Evolutionary conservation across 2,113 vertebrate genomes (phyloP).

Genomic region (Girardinichthys multiradiatus): DNA sequence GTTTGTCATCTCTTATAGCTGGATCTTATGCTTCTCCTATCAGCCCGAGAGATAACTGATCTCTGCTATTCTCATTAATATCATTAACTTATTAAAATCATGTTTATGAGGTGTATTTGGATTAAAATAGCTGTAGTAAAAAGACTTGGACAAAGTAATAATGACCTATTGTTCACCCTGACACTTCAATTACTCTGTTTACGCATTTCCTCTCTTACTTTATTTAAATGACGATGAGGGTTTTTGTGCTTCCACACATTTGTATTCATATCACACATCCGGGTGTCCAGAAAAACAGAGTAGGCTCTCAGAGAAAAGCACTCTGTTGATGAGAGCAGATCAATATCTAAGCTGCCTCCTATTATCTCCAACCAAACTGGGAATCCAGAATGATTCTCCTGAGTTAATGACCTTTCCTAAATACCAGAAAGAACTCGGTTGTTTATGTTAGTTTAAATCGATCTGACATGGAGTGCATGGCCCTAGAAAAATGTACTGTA

Average conservation of each 20-base stretch:
- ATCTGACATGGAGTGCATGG: conserved; percentile 54
- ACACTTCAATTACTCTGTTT: conserved; percentile 31
- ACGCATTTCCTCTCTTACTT: conserved; percentile 27
- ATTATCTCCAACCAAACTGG: conserved; percentile 60
- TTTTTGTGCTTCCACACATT: conserved; percentile 37
- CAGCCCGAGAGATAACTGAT: neutral
- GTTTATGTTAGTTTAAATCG: conserved; percentile 56
- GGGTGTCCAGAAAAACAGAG: conserved; percentile 44
- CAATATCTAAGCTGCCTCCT: conserved; percentile 70
- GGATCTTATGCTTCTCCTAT: neutral
- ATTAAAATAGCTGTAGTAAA: conserved; percentile 4
- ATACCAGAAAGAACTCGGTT: conserved; percentile 53
- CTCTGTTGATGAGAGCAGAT: conserved; percentile 67
- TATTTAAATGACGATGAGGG: conserved; percentile 34
- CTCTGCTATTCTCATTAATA: neutral
- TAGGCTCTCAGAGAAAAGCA: conserved; percentile 59
- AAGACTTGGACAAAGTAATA: conserved; percentile 3
- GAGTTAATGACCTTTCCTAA: conserved; percentile 67
- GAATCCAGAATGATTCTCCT: conserved; percentile 59
- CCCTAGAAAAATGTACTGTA: conserved; percentile 48
- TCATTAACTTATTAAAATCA: conserved; percentile 20
- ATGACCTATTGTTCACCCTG: conserved; percentile 13
- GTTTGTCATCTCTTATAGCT: neutral
- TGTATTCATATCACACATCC: conserved; percentile 56
- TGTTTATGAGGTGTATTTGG: neutral